phyloP scores from a whole-genome alignment of 2,888 invertebrate species.

The Volucella inflata region DNA sequence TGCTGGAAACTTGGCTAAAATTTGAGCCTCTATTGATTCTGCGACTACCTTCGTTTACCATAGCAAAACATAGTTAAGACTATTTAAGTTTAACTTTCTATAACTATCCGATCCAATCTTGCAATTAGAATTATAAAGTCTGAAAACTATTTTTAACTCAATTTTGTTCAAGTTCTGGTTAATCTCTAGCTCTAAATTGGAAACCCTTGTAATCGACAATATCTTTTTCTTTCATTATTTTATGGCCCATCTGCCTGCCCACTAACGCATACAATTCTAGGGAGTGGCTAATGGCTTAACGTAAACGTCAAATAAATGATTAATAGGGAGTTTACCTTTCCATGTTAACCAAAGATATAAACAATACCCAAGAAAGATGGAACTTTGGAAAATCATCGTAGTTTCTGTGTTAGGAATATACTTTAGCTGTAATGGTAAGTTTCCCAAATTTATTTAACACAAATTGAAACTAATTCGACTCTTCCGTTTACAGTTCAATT shows the following conservation, averaged over 20 bases:
- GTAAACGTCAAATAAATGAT: conserved; percentile 54
- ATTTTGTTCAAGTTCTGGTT: too few relatives aligned
- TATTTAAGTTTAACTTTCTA: too few relatives aligned
- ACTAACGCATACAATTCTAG: conserved; percentile 20
- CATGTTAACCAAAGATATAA: conserved; percentile 30
- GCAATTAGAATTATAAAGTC: too few relatives aligned
- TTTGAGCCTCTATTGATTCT: too few relatives aligned
- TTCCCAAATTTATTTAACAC: background rate
- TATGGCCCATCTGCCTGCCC: background rate
- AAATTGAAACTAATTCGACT: background rate
- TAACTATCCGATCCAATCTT: too few relatives aligned
- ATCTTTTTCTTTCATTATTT: background rate
- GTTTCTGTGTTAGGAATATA: conserved; percentile 78
- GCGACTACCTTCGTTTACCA: too few relatives aligned
- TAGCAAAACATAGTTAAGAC: too few relatives aligned
- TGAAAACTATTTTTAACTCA: too few relatives aligned
- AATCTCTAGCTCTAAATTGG: too few relatives aligned
- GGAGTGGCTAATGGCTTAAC: conserved; percentile 65
- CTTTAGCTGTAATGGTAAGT: conserved; percentile 79
- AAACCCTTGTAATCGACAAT: too few relatives aligned
- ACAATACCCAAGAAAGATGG: conserved; percentile 41
- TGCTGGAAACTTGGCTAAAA: too few relatives aligned
- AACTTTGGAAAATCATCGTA: conserved; percentile 79
- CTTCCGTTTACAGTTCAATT: conserved; percentile 78
- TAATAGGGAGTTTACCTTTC: conserved; percentile 48